A percentile compares a stretch with the other conserved stretches of the same genome.
Evolutionary conservation across 2,113 vertebrate species (phyloP).

Genomic region (Eudyptes chrysolophus): DNA sequence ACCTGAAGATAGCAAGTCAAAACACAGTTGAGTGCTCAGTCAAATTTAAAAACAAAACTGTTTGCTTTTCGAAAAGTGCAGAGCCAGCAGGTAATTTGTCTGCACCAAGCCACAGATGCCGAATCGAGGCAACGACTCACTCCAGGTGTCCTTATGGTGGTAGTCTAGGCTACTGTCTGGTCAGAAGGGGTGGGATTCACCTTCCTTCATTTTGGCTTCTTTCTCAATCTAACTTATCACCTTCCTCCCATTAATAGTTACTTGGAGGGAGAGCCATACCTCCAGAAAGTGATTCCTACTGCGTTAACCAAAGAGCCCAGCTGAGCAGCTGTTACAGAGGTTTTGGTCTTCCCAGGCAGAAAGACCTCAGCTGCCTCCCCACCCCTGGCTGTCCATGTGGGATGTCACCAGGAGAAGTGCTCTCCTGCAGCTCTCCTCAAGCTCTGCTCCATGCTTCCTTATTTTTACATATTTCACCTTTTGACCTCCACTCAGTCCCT

Average conservation of each 20-base stretch:
- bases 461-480: not conserved
- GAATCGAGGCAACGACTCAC: not conserved
- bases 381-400: not conserved
- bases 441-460: not conserved
- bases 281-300: not conserved
- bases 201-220: not conserved
- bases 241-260: not conserved
- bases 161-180: not conserved
- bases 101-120: not conserved
- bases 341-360: not conserved
- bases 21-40: not conserved
- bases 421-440: not conserved
- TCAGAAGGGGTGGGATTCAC: not conserved
- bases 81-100: not conserved
- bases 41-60: not conserved
- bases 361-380: not conserved
- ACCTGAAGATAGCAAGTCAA: not conserved
- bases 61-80: not conserved
- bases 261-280: not conserved
- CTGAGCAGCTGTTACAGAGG: not conserved
- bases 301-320: not conserved
- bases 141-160: not conserved
- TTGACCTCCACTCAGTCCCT: not conserved
- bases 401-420: not conserved
- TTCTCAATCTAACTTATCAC: not conserved